phyloP scores from a whole-genome alignment of 2,888 invertebrate species.

The Eulithis testata region DNA sequence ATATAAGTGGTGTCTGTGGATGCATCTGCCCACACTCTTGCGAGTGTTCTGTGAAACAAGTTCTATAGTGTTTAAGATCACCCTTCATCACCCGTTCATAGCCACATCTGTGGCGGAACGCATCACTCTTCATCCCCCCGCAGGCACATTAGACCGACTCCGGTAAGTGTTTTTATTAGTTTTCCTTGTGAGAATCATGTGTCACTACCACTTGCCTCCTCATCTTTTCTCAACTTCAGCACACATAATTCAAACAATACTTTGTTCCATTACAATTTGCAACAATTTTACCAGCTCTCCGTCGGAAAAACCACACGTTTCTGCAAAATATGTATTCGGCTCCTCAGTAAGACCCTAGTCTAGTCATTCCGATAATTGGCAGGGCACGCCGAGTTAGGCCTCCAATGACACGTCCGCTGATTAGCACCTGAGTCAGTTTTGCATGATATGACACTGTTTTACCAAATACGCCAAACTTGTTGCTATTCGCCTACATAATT shows the following conservation, averaged over 20 bases:
- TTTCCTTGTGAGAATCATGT: too few species aligned
- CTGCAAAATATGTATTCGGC: not conserved
- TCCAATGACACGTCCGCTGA: conserved; percentile 37
- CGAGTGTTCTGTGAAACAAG: conserved; percentile 66
- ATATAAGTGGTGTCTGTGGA: conserved; percentile 58
- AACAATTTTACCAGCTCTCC: not conserved
- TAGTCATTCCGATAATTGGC: conserved; percentile 49
- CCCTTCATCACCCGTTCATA: conserved; percentile 73
- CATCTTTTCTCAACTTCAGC: too few species aligned
- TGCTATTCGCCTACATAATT: not conserved
- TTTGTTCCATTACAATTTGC: too few species aligned
- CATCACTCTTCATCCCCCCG: conserved; percentile 53
- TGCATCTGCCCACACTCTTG: conserved; percentile 66
- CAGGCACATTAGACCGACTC: conserved; percentile 61
- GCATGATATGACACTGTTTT: conserved; percentile 30
- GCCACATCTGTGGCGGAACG: conserved; percentile 79
- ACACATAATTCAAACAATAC: too few species aligned
- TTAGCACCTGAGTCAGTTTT: conserved; percentile 53
- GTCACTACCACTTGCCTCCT: too few species aligned
- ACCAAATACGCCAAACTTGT: conserved; percentile 13
- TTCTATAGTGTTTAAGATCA: conserved; percentile 69
- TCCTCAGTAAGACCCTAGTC: conserved; percentile 1
- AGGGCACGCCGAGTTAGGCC: conserved; percentile 49
- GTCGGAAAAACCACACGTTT: not conserved
- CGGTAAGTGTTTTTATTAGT: conserved; percentile 59